These are phyloP conservation scores for Falco concolor DNA, from an alignment of 2,797 vertebrate species.

Conservation along the genomic window DNA sequence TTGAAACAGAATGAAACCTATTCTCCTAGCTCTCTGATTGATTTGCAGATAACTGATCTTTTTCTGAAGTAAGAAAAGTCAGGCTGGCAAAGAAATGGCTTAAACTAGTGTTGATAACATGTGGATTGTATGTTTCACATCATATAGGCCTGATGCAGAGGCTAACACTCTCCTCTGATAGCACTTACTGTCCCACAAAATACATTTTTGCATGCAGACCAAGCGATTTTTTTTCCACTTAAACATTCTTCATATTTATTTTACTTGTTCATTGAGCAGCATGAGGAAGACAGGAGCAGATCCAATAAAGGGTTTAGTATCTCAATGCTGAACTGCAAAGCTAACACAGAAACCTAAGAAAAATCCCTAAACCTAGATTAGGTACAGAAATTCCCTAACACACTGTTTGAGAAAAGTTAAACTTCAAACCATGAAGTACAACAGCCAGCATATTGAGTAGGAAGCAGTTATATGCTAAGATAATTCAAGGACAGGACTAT, in stretches of 20 bases:
- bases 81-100: background rate
- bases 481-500: background rate
- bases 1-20: background rate
- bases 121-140: background rate
- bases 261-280: background rate
- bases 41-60: background rate
- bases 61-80: background rate
- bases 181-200: background rate
- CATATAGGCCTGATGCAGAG: background rate
- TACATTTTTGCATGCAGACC: background rate
- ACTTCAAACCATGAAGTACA: background rate
- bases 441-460: background rate
- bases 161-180: background rate
- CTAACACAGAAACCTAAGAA: background rate
- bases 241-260: background rate
- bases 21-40: background rate
- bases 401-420: background rate
- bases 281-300: background rate
- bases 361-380: background rate
- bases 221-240: background rate
- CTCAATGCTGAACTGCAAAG: background rate
- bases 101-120: background rate
- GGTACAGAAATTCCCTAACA: background rate
- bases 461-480: background rate
- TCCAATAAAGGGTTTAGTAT: background rate